Evolutionary conservation across 2,888 invertebrate species (phyloP).

Genomic region (Sepioteuthis lessoniana): DNA sequence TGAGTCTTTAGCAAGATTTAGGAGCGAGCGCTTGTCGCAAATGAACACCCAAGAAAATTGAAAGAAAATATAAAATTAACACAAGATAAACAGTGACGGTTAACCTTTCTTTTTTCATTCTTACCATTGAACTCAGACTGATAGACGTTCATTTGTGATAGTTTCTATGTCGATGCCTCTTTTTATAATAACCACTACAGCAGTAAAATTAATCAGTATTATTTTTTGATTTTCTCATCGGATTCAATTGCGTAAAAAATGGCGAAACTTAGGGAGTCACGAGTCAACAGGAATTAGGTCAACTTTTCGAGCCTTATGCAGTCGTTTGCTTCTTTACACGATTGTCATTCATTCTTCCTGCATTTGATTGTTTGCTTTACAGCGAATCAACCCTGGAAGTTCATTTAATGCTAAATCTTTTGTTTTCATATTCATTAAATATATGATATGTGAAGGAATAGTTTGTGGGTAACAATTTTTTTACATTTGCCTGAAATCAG

Average conservation of each 20-base stretch:
- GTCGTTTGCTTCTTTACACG: background rate
- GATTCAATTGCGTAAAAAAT: background rate
- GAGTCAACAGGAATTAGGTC: slow-evolving; percentile 33
- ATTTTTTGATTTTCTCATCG: background rate
- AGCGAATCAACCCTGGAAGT: no score
- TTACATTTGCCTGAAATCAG: no score
- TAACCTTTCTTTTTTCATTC: background rate
- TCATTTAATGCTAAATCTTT: no score
- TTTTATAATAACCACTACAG: background rate
- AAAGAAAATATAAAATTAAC: background rate
- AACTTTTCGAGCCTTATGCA: background rate
- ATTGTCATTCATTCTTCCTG: background rate
- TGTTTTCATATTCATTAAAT: no score
- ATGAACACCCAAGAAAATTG: background rate
- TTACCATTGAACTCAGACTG: background rate
- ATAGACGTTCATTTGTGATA: background rate
- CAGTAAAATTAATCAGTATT: background rate
- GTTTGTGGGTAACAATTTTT: no score
- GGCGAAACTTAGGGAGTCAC: background rate
- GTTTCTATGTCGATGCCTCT: background rate
- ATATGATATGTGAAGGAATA: no score
- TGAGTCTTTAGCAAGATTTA: no score
- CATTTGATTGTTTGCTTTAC: no score
- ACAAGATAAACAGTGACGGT: background rate
- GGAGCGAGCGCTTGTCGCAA: no score